A percentile compares a stretch with the other conserved stretches of the same genome.
These are phyloP conservation scores for Trachemys scripta DNA, from an alignment of 2,113 vertebrate species.

Conservation along the genomic window DNA sequence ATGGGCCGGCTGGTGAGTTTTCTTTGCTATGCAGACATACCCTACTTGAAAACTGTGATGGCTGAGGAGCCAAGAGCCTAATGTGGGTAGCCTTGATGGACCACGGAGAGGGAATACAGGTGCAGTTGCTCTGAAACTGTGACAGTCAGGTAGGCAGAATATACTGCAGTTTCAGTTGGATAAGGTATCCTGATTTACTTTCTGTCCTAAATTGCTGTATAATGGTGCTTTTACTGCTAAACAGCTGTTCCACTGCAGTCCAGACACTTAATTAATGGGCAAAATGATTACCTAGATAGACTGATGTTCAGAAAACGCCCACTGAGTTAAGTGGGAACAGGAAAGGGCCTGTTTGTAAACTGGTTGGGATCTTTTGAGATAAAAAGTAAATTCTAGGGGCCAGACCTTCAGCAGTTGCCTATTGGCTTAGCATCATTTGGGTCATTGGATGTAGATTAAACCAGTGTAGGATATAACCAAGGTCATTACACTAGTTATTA, in stretches of 20 bases:
- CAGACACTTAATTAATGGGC: neutral
- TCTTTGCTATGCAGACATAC: too few species aligned
- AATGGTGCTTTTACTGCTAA: neutral
- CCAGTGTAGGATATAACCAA: too few species aligned
- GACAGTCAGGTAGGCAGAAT: neutral
- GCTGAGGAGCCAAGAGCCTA: too few species aligned
- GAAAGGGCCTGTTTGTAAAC: neutral
- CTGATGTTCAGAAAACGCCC: neutral
- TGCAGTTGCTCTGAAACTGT: too few species aligned
- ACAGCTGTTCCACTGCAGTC: neutral
- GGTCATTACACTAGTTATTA: too few species aligned
- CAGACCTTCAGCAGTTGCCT: neutral
- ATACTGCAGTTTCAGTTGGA: neutral
- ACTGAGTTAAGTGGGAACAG: neutral
- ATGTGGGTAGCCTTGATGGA: too few species aligned
- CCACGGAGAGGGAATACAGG: too few species aligned
- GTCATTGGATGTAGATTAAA: too few species aligned
- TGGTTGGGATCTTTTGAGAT: neutral
- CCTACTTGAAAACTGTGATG: too few species aligned
- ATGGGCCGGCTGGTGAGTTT: too few species aligned
- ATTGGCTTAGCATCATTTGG: too few species aligned
- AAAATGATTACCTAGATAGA: too few species aligned
- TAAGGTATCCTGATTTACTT: neutral
- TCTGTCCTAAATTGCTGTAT: neutral
- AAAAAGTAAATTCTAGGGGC: neutral